These are phyloP conservation scores for Halichondria panicea DNA, from an alignment of 37 sponge, comb jelly and placozoan species.

Conservation along the genomic window DNA sequence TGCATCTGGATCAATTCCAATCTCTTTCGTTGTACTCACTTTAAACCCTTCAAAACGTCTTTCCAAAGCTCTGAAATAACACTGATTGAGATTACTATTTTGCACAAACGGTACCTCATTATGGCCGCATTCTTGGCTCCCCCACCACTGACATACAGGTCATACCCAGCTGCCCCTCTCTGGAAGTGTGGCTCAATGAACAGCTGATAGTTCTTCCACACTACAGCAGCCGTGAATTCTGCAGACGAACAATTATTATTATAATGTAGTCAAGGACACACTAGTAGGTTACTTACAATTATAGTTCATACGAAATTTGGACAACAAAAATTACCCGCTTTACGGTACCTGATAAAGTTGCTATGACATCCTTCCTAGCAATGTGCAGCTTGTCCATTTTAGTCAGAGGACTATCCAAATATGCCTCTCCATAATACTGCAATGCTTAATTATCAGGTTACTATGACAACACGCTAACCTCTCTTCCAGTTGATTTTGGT, in stretches of 20 bases:
- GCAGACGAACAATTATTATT: not conserved
- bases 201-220: constrained; percentile 22
- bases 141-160: constrained; percentile 80
- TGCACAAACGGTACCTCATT: constrained; percentile 29
- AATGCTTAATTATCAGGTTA: not conserved
- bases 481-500: constrained; percentile 77
- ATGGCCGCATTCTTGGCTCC: constrained; percentile 49
- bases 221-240: constrained; percentile 63
- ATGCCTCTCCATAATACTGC: constrained; percentile 42
- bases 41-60: constrained; percentile 12
- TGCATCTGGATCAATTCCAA: constrained; percentile 64
- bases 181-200: constrained; percentile 36
- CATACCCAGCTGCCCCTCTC: not conserved
- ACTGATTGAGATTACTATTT: not conserved
- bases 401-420: constrained; percentile 5
- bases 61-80: constrained; percentile 21
- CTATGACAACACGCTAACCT: constrained; percentile 7
- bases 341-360: constrained; percentile 48
- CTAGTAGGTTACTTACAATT: constrained; percentile 1
- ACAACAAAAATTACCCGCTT: not conserved
- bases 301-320: too few relatives aligned
- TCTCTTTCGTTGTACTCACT: constrained; percentile 7
- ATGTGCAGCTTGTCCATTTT: constrained; percentile 18
- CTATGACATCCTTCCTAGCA: constrained; percentile 28
- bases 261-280: not conserved